These are phyloP conservation scores for Sebastiscus tertius DNA, from an alignment of 2,797 vertebrate genomes.

Conservation along the genomic window DNA sequence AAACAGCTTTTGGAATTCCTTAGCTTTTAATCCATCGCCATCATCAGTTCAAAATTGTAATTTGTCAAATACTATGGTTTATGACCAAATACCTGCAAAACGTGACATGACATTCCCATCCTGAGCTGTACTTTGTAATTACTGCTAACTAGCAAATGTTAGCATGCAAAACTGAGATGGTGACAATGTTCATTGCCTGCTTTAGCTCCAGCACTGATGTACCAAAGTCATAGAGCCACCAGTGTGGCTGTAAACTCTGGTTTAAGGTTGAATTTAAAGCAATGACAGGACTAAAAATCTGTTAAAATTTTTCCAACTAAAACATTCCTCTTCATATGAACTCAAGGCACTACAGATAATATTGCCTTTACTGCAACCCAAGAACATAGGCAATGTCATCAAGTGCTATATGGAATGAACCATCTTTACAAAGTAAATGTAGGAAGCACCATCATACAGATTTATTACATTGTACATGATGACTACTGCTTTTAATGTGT, in stretches of 20 bases:
- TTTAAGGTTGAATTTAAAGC: too few species aligned
- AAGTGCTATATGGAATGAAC: neutral
- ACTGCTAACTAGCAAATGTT: neutral
- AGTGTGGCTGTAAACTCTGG: too few species aligned
- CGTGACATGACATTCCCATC: neutral
- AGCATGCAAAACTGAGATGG: neutral
- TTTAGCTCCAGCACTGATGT: accelerated
- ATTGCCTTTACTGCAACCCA: neutral
- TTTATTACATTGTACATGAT: neutral
- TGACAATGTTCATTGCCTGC: too few species aligned
- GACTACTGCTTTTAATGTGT: neutral
- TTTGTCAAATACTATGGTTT: neutral
- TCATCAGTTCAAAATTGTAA: neutral
- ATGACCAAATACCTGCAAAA: neutral
- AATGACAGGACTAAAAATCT: too few species aligned
- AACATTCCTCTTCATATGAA: neutral
- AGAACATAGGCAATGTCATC: neutral
- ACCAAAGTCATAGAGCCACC: neutral
- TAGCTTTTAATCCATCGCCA: neutral
- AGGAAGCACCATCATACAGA: neutral
- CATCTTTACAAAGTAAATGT: neutral
- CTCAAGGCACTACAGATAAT: neutral
- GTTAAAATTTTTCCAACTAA: too few species aligned
- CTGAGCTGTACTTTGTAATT: neutral
- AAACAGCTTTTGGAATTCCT: neutral